phyloP scores from a whole-genome alignment of 1,140 invertebrate genomes.

The Marisa cornuarietis region DNA sequence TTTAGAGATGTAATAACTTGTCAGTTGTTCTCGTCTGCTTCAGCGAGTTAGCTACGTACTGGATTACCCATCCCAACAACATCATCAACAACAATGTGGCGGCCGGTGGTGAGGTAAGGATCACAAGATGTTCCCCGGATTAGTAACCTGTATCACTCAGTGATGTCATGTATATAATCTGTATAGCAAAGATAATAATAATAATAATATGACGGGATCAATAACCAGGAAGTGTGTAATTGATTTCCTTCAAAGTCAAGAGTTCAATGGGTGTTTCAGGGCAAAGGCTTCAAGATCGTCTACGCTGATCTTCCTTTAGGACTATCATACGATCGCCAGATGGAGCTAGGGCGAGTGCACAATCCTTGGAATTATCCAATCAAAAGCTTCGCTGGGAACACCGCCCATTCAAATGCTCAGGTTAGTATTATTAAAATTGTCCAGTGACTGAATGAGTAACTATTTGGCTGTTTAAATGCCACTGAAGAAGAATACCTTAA shows the following conservation, averaged over 20 bases:
- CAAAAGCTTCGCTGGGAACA: slow-evolving; percentile 24
- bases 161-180: too few relatives aligned
- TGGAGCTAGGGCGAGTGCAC: not conserved
- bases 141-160: too few relatives aligned
- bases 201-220: too few relatives aligned
- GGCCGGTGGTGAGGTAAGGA: slow-evolving; percentile 22
- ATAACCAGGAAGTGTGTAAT: too few relatives aligned
- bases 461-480: not conserved
- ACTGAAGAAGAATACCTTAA: too few relatives aligned
- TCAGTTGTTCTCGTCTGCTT: not conserved
- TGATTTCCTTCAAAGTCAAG: too few relatives aligned
- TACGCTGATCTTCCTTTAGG: slow-evolving; percentile 25
- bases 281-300: slow-evolving; percentile 22
- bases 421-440: not conserved
- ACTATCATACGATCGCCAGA: slow-evolving; percentile 18
- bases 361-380: slow-evolving; percentile 15
- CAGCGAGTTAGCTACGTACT: slow-evolving; percentile 25
- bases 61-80: slow-evolving; percentile 31
- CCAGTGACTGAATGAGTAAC: not conserved
- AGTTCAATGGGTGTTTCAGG: slow-evolving; percentile 4
- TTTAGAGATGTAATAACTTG: too few relatives aligned
- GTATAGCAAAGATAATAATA: too few relatives aligned
- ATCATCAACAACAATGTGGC: slow-evolving; percentile 30
- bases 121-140: too few relatives aligned
- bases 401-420: slow-evolving; percentile 21